Percentiles rank a stretch among this genome's conserved stretches.
phyloP scores from a whole-genome alignment of 2,797 vertebrate species.

The Cyclopterus lumpus region DNA sequence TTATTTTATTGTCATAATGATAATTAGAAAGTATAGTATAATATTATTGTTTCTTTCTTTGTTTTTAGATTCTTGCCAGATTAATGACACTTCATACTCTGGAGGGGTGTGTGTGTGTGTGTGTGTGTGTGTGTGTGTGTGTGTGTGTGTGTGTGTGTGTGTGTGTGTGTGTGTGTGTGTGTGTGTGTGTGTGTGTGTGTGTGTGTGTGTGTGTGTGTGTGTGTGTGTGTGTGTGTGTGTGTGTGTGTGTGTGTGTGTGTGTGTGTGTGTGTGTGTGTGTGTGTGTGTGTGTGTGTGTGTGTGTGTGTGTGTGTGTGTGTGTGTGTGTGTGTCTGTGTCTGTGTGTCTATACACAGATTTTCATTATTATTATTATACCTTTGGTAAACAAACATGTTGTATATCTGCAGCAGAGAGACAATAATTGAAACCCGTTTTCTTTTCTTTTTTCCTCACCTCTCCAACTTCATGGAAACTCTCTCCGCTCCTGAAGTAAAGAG shows the following conservation, averaged over 20 bases:
- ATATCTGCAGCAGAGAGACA: slow-evolving; percentile 52
- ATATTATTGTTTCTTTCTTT: not conserved
- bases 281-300: not conserved
- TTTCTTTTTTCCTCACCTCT: slow-evolving; percentile 38
- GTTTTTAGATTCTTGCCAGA: not conserved
- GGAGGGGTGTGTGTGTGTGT: not conserved
- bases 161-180: not conserved
- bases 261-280: no score
- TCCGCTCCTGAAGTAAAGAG: slow-evolving; percentile 36
- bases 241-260: no score
- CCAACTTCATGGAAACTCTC: slow-evolving; percentile 45
- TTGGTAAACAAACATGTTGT: slow-evolving; percentile 54
- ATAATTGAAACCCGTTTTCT: slow-evolving; percentile 49
- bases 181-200: not conserved
- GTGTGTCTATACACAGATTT: not conserved
- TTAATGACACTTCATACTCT: not conserved
- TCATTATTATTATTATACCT: not conserved
- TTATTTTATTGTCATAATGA: not conserved
- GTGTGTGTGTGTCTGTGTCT: not conserved
- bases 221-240: no score
- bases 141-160: not conserved
- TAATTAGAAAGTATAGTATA: not conserved
- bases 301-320: no score
- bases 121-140: no score
- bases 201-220: not conserved